Base-by-base conservation (phyloP, 2,888 invertebrate genomes). In the Melanotus villosus region DNA sequence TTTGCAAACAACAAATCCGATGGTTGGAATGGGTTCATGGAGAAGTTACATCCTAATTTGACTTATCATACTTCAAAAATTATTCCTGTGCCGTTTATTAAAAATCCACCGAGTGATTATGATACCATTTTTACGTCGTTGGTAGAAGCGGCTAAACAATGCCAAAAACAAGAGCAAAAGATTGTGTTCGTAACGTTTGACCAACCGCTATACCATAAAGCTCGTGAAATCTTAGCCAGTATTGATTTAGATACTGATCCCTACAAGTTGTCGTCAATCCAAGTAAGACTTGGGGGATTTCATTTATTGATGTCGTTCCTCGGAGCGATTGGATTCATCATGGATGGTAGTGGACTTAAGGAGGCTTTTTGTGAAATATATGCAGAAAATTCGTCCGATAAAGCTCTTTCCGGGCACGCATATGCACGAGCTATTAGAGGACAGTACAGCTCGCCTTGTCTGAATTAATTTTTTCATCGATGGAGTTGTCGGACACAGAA, bases 301-400 rank as follows among this genome's bases (percentile, higher is more conserved):
- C 80, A 82, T 67, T 38, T 76, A 23, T 26, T 80, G 9, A 80
- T 82, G 80, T 80, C 78, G 14, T 84, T 78, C 65, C 58, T 82
- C 45, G 80, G 80, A 59, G 34, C 76, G 5, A 73, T 83, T 45
- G 83, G 83, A 19, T 69, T 75, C 56, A 73, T 82, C 23, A 84
- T 84, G 83, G 70, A 71, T 12, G 82, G 82, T 6, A 79, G 77
- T 68, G 80, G 80, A 12, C 47, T 80, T 9, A 73, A 74, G 38
- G 78, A 80, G 41, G 54, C 74, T 14, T 74, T 76, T 41, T 65
- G 58, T 52, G 54, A 41, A 10, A 73, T 80, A 38, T 80, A 73
- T 71, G 75, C 82, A 71, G 70, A 73, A 60, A 71, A 70, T 45
- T 77, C 78, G 7, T 72, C 73, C n/a, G 78, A 78, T 1, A 78